Evolutionary conservation across 1,140 invertebrate genomes (phyloP).

Genomic region (Eueides isabella): DNA sequence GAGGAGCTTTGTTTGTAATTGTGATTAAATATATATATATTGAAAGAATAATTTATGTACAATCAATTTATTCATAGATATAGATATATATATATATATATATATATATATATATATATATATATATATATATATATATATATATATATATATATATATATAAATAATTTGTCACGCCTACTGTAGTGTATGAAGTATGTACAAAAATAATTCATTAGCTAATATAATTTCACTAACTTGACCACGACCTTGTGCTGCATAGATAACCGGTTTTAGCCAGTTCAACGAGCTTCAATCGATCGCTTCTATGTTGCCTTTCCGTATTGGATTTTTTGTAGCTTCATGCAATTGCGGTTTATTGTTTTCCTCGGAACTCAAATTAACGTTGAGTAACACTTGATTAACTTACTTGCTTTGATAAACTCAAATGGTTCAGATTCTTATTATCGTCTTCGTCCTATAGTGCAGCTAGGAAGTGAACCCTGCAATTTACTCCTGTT

Average conservation of each 20-base stretch:
- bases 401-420: not conserved
- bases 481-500: too few relatives aligned
- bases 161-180: too few relatives aligned
- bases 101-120: too few relatives aligned
- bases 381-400: not conserved
- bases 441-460: not conserved
- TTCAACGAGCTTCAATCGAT: slow-evolving; percentile 37
- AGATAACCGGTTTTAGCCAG: slow-evolving; percentile 35
- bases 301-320: slow-evolving; percentile 25
- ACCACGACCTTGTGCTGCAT: slow-evolving; percentile 49
- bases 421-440: not conserved
- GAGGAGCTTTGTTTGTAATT: too few relatives aligned
- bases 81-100: too few relatives aligned
- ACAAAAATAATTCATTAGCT: not conserved
- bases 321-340: slow-evolving; percentile 23
- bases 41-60: too few relatives aligned
- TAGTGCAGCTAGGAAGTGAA: too few relatives aligned
- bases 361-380: slow-evolving; percentile 1
- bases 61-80: too few relatives aligned
- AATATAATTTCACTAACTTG: slow-evolving; percentile 35
- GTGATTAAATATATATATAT: too few relatives aligned
- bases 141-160: too few relatives aligned
- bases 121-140: too few relatives aligned
- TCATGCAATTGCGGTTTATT: slow-evolving; percentile 17
- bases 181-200: not conserved